Conservation (phyloP, 2,888 invertebrate genomes). For the Pegoplata infirma region DNA sequence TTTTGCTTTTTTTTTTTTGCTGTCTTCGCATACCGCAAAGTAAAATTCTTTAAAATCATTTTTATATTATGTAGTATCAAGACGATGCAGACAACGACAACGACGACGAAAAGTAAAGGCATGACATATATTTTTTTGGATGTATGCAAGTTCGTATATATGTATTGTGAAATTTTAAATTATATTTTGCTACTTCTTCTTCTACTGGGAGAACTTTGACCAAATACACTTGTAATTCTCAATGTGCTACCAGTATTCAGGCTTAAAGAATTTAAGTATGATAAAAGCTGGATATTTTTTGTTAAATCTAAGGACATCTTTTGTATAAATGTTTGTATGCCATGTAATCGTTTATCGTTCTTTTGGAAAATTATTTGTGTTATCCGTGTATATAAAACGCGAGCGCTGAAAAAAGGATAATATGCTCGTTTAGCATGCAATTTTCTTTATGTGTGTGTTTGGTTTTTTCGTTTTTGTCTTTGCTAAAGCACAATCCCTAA, state of each 20-base stretch:
- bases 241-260: neutral
- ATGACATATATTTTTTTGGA: neutral
- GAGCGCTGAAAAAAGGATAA: conserved; percentile 7
- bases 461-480: no score
- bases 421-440: conserved; percentile 51
- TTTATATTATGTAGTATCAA: neutral
- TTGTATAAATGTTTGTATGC: conserved; percentile 21
- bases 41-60: neutral
- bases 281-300: neutral
- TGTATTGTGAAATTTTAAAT: neutral
- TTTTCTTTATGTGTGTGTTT: no score
- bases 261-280: neutral
- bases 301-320: no score
- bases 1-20: neutral
- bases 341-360: conserved; percentile 5
- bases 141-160: neutral
- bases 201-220: neutral
- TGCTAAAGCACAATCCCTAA: conserved; percentile 59
- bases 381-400: conserved; percentile 33
- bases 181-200: neutral
- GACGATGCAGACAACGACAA: neutral
- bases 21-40: neutral
- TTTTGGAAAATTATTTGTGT: conserved; percentile 39
- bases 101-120: neutral
- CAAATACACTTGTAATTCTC: neutral